These are phyloP conservation scores for Meandrusa payeni DNA, from an alignment of 2,888 invertebrate species.

Conservation along the genomic window DNA sequence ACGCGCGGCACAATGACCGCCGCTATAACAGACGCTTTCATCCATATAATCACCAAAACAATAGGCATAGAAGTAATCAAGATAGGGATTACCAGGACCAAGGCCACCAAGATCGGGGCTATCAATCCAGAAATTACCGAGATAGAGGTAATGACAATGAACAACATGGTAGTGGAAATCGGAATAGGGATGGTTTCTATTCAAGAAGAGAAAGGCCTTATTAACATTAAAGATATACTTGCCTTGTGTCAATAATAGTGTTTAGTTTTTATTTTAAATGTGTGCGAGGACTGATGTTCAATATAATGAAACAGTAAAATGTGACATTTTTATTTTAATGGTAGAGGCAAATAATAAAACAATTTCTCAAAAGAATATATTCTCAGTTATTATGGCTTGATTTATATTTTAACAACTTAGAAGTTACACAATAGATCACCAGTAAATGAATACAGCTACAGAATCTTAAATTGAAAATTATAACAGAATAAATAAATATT, in stretches of 20 bases:
- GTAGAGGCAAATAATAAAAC: conserved; percentile 36
- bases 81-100: conserved; percentile 32
- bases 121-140: conserved; percentile 15
- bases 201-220: conserved; percentile 7
- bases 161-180: conserved; percentile 1
- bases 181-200: neutral
- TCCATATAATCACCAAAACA: conserved; percentile 41
- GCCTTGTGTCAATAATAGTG: neutral
- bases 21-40: conserved; percentile 43
- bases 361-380: conserved; percentile 78
- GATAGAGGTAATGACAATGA: conserved; percentile 22
- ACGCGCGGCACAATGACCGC: conserved; percentile 51
- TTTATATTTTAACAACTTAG: conserved; percentile 80
- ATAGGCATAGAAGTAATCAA: conserved; percentile 37
- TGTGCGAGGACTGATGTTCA: too few species aligned
- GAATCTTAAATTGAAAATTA: conserved; percentile 64
- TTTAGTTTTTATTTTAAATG: neutral
- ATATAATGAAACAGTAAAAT: too few species aligned
- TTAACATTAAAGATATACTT: neutral
- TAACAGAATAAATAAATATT: conserved; percentile 75
- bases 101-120: conserved; percentile 30
- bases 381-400: conserved; percentile 81
- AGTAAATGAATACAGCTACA: conserved; percentile 75
- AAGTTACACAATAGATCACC: conserved; percentile 77
- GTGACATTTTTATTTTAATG: too few species aligned